Conservation (phyloP, 2,888 invertebrate species). For the Rhingia rostrata region DNA sequence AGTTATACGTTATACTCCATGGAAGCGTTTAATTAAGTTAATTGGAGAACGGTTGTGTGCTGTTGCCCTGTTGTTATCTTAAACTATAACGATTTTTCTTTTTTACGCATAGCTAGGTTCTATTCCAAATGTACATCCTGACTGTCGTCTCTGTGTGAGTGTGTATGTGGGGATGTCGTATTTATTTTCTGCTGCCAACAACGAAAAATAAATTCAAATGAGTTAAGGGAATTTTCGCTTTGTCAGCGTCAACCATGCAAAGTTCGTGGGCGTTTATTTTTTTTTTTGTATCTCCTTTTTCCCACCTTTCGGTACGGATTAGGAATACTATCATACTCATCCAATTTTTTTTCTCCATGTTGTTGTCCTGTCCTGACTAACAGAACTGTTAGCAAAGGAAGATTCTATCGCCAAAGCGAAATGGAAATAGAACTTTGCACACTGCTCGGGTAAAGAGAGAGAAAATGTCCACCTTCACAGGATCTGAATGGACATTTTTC, state of each 20-base stretch:
- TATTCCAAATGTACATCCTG: neutral
- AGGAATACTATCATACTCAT: neutral
- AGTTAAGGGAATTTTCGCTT: conserved; percentile 24
- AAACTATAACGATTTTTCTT: conserved; percentile 40
- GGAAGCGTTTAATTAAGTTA: conserved; percentile 61
- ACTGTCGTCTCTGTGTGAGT: neutral
- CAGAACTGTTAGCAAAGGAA: conserved; percentile 1
- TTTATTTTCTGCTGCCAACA: neutral
- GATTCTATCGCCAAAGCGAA: neutral
- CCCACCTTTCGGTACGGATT: conserved; percentile 21
- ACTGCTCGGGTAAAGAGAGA: neutral
- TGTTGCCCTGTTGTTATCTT: conserved; percentile 33
- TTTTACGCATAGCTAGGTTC: conserved; percentile 13
- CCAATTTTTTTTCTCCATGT: neutral
- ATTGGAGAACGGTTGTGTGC: conserved; percentile 38
- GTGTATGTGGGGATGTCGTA: neutral
- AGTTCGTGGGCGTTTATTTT: conserved; percentile 4
- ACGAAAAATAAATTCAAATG: conserved; percentile 8
- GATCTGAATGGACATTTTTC: conserved; percentile 15
- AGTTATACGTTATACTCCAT: conserved; percentile 13
- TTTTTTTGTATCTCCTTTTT: neutral
- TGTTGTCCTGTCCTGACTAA: no score
- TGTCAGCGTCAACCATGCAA: conserved; percentile 29
- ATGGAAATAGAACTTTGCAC: no score
- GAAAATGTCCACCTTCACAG: neutral